A percentile compares a stretch with the other conserved stretches of the same genome.
phyloP scores from a whole-genome alignment of 2,113 vertebrate genomes.

The Gallinago jamesoni region DNA sequence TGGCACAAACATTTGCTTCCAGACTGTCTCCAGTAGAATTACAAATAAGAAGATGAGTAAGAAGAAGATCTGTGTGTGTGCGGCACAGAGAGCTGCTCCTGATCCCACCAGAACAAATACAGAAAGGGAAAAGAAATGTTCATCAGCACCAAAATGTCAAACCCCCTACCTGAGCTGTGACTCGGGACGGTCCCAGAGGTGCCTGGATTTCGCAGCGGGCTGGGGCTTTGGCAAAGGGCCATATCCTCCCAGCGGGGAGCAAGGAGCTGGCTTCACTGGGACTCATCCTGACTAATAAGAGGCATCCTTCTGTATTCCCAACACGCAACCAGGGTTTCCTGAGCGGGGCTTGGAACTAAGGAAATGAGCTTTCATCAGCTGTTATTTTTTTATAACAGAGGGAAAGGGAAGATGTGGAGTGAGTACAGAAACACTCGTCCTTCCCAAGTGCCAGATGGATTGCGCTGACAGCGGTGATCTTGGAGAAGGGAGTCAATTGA shows the following conservation, averaged over 20 bases:
- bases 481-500: background rate
- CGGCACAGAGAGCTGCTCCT: background rate
- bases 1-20: background rate
- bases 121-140: background rate
- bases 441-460: background rate
- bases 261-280: background rate
- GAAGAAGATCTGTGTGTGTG: background rate
- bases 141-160: background rate
- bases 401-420: background rate
- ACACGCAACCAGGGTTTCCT: background rate
- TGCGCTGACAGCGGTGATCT: background rate
- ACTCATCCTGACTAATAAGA: background rate
- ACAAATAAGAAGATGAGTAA: background rate
- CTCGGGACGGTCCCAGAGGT: background rate
- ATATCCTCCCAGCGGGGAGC: background rate
- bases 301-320: background rate
- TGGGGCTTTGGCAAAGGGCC: background rate
- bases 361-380: background rate
- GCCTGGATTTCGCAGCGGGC: background rate
- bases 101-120: background rate
- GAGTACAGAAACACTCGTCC: background rate
- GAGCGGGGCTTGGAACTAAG: background rate
- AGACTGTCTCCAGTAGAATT: background rate
- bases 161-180: background rate
- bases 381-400: background rate